A percentile compares a stretch with the other conserved stretches of the same genome.
These are phyloP conservation scores for Enteromius anoplus DNA, from an alignment of 2,797 vertebrate species.

Conservation along the genomic window DNA sequence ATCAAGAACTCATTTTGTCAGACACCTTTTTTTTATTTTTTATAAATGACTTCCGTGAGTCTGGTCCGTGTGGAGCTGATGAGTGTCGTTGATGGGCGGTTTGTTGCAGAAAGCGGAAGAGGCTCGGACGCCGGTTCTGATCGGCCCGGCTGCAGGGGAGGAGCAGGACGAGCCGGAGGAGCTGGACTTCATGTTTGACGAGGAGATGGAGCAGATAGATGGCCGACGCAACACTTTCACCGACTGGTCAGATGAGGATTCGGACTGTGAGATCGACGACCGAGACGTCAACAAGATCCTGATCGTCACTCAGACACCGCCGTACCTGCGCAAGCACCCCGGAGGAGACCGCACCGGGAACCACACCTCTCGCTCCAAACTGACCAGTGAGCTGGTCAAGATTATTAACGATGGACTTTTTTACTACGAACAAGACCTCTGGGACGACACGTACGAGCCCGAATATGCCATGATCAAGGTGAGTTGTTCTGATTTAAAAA, in stretches of 20 bases:
- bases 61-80: neutral
- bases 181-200: slow-evolving; percentile 97
- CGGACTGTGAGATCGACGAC: slow-evolving; percentile 95
- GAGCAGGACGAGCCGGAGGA: slow-evolving; percentile 95
- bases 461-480: slow-evolving; percentile 99
- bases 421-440: slow-evolving; percentile 97
- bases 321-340: slow-evolving; percentile 94
- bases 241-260: slow-evolving; percentile 96
- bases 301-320: slow-evolving; percentile 96
- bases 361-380: slow-evolving; percentile 92
- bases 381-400: slow-evolving; percentile 90
- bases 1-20: no score
- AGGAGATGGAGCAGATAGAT: slow-evolving; percentile 98
- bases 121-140: slow-evolving; percentile 57
- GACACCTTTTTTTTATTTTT: no score
- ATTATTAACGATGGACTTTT: slow-evolving; percentile 98
- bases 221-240: slow-evolving; percentile 98
- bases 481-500: slow-evolving; percentile 56
- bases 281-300: slow-evolving; percentile 98
- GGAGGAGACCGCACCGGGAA: slow-evolving; percentile 96
- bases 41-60: neutral
- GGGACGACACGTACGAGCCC: slow-evolving; percentile 93
- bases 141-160: slow-evolving; percentile 62
- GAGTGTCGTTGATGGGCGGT: neutral
- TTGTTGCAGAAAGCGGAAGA: slow-evolving; percentile 77